Base-by-base conservation (phyloP, 2,888 invertebrate species). In the Neoaliturus tenellus region DNA sequence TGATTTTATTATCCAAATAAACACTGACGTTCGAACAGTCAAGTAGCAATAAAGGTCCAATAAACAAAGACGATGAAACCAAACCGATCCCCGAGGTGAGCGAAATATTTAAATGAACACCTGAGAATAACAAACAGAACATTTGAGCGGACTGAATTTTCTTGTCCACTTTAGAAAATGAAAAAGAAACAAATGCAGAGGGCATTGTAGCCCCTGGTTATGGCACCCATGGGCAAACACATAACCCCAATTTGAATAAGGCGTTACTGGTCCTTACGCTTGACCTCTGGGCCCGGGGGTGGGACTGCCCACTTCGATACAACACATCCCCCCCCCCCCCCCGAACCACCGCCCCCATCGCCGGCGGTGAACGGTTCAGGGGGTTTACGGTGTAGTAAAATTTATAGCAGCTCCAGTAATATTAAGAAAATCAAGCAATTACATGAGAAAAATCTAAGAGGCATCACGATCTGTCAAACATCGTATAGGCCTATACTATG, bases 241-340 rank as follows among this genome's bases (percentile, higher is more conserved):
- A 55, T 41, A 71, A 71, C 71, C 55, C 78, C 78, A 78, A 78
- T 78, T 78, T 78, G 78, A 78, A 78, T 78, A 78, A 78, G 78
- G 78, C 78, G 78, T 78, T 78, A 78, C 78, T 48, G 31, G 78
- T 78, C 55, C 78, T 78, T 55, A 78, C 78, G 78, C 78, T 35
- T 78, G 78, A 78, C 78, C 75, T 25, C 48, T 1, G 51, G 44
- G 67, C 78, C 39, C 28, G 71, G 71, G 31, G 71, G 39, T 31
- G 33, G 71, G 31, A 39, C 35, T 23, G 35, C 71, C 35, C 71
- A 71, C 41, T 51, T 23, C 5, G 62, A 62, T 62, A 62, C 31
- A 28, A 62, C 28, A 28, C 31, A 31, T 31, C 62, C 62, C 28
- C 12, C 62, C 62, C 62, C 17, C 51, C 17, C 51, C n/a, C 39